Base-by-base conservation (phyloP, 2,113 vertebrate genomes). In the Drymodes brunneopygia region DNA sequence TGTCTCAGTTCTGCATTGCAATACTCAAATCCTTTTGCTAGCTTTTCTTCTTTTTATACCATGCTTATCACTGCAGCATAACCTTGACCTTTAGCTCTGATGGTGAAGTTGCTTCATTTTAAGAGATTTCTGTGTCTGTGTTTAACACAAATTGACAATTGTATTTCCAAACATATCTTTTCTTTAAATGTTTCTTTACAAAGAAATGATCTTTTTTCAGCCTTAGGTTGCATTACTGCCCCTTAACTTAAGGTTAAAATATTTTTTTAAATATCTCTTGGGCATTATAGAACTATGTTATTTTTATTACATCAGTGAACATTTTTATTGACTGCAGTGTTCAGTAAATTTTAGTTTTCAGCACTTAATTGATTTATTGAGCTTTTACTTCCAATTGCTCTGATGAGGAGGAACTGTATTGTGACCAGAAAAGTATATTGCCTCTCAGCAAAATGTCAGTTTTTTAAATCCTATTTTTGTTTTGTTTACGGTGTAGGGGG, bases 331-430 rank as follows among this genome's bases (percentile, higher is more conserved):
- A 95, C 96, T 97, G 71, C 65, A 87, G 80, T 86, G 67, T 97
- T 98, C 97, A 95, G 86, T 97, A 97, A 97, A 97, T 95, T 97
- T 96, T 84, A 80, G 93, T 97, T 98, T 98, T 96, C 96, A 86
- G 86, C 90, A 83, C 96, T 92, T 97, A 98, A 98, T 98, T 97
- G 98, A 98, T 98, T 98, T 97, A 97, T 97, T 98, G 97, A 97
- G 79, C 92, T 97, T 96, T 97, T 97, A 90, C 95, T 94, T 97
- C 97, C 92, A 92, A 86, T 96, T 95, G 89, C 89, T 96, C 69
- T 93, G 88, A 87, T 94, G 92, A 92, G 85, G 73, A 91, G 48
- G 88, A 96, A 97, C 97, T 14, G 42, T 87, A 87, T 92, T 96
- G 84, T 95, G 90, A 91, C 91, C 79, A 90, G 96, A 94, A 96